phyloP scores from a whole-genome alignment of 2,113 vertebrate genomes.

The Otis tarda region DNA sequence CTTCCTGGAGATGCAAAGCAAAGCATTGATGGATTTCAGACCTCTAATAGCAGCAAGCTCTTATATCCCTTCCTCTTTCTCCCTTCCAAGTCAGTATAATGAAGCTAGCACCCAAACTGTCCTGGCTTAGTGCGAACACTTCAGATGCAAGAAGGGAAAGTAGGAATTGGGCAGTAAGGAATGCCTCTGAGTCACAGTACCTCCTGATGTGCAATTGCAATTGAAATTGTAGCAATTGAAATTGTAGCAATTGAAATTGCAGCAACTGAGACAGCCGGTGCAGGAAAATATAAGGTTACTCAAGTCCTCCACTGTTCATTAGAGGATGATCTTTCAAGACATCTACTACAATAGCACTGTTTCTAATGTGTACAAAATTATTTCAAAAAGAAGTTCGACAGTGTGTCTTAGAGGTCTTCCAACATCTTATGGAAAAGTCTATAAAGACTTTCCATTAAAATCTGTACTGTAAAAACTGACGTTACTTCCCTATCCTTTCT shows the following conservation, averaged over 20 bases:
- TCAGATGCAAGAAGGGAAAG: not conserved
- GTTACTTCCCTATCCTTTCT: not conserved
- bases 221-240: not conserved
- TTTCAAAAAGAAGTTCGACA: constrained; percentile 3
- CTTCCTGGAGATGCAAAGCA: not conserved
- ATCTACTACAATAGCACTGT: not conserved
- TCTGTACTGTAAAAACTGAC: not conserved
- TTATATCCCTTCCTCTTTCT: not conserved
- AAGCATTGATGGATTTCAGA: not conserved
- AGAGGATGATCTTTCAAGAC: not conserved
- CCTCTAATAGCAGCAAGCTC: not conserved
- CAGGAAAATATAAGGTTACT: not conserved
- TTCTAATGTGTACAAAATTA: not conserved
- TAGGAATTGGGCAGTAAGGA: not conserved
- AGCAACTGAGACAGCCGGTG: not conserved
- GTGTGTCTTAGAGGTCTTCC: not conserved
- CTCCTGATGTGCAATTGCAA: not conserved
- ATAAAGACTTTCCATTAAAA: not conserved
- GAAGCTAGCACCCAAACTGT: not conserved
- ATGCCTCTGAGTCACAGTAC: not conserved
- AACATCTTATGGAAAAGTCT: not conserved
- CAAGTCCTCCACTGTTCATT: not conserved
- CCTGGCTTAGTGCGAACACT: not conserved
- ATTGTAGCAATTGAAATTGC: not conserved
- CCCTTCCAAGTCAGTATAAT: not conserved